A percentile compares a stretch with the other conserved stretches of the same genome.
Evolutionary conservation across 2,888 invertebrate genomes (phyloP).

Genomic region (Drosophila rubida): DNA sequence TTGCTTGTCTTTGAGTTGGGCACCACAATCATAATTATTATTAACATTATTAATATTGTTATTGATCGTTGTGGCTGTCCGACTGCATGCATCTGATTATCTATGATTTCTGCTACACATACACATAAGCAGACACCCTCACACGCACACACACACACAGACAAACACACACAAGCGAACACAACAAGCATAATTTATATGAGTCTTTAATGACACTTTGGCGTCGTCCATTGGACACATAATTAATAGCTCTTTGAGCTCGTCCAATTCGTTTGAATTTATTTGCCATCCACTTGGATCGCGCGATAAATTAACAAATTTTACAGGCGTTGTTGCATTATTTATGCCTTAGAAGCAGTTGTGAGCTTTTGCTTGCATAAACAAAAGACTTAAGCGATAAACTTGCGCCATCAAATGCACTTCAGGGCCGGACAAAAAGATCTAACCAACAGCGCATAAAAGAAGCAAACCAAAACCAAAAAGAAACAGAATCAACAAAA

Average conservation of each 20-base stretch:
- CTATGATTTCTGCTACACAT: constrained; percentile 34
- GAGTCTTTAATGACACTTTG: constrained; percentile 40
- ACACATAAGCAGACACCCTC: constrained; percentile 21
- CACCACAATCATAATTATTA: constrained; percentile 39
- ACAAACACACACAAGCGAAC: not conserved
- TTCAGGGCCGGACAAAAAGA: constrained; percentile 51
- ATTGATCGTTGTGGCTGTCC: constrained; percentile 20
- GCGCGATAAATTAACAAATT: constrained; percentile 53
- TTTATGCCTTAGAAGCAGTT: constrained; percentile 52
- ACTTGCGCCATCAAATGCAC: constrained; percentile 64
- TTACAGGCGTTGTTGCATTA: constrained; percentile 37
- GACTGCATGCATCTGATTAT: constrained; percentile 39
- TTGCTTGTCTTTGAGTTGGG: not conserved
- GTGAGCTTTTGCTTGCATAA: constrained; percentile 52
- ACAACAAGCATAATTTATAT: constrained; percentile 43
- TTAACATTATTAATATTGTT: constrained; percentile 38
- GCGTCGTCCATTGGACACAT: constrained; percentile 17
- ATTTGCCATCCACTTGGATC: constrained; percentile 25
- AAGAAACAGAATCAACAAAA: constrained; percentile 39
- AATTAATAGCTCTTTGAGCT: constrained; percentile 51
- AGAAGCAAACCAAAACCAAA: constrained; percentile 13
- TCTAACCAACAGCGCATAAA: constrained; percentile 14
- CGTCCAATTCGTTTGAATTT: constrained; percentile 44
- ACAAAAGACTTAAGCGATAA: constrained; percentile 67
- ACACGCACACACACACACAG: not conserved